These are phyloP conservation scores for Brotula barbata DNA, from an alignment of 2,797 vertebrate genomes.

Conservation along the genomic window DNA sequence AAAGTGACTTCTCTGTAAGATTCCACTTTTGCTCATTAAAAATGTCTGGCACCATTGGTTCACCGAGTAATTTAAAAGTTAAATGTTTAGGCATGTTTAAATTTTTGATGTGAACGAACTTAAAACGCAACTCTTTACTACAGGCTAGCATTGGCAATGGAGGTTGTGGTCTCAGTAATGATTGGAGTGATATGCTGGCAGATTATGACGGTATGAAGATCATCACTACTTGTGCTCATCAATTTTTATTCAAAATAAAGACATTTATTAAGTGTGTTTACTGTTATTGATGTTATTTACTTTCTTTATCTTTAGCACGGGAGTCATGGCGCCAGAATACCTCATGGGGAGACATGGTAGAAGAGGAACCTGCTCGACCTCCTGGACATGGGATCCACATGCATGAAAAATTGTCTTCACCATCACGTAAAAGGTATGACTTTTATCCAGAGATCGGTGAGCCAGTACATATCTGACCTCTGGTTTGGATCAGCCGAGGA, in stretches of 20 bases:
- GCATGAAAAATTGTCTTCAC: slow-evolving; percentile 98
- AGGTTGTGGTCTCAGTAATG: slow-evolving; percentile 86
- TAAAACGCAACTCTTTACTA: slow-evolving; percentile 36
- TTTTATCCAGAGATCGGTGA: neutral
- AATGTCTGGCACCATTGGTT: neutral
- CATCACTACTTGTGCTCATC: neutral
- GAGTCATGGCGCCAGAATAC: slow-evolving; percentile 96
- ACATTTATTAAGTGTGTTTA: too few relatives aligned
- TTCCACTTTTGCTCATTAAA: neutral
- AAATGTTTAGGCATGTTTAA: too few relatives aligned
- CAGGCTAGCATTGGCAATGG: slow-evolving; percentile 87
- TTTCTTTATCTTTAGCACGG: slow-evolving; percentile 78
- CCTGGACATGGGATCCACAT: slow-evolving; percentile 98
- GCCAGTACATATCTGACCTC: neutral
- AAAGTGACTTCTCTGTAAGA: slow-evolving; percentile 93
- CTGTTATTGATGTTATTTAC: too few relatives aligned
- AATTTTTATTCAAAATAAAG: too few relatives aligned
- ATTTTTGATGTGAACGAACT: too few relatives aligned
- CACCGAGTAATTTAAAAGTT: neutral
- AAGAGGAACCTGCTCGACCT: slow-evolving; percentile 94
- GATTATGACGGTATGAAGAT: slow-evolving; percentile 91
- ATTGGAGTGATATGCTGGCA: slow-evolving; percentile 96
- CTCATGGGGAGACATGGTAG: slow-evolving; percentile 97
- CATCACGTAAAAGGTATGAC: slow-evolving; percentile 92
- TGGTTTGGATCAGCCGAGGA: too few relatives aligned